A percentile compares a stretch with the other conserved stretches of the same genome.
Evolutionary conservation across 1,140 invertebrate genomes (phyloP).

Genomic region (Dendrolimus punctatus): DNA sequence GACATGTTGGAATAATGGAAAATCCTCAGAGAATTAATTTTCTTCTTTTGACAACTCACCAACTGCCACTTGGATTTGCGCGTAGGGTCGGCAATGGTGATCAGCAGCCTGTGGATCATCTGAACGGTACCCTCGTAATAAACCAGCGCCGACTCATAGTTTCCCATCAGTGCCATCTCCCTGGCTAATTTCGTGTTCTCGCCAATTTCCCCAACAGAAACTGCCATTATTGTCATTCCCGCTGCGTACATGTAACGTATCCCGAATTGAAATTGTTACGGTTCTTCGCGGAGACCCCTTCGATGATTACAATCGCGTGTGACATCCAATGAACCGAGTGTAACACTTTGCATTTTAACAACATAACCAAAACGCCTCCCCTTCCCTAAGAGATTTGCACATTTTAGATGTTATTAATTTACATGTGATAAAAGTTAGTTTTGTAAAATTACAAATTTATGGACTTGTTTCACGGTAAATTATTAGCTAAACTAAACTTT

Average conservation of each 20-base stretch:
- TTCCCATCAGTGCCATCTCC: conserved; percentile 95
- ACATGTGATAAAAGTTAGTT: conserved; percentile 31
- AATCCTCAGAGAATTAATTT: conserved; percentile 1
- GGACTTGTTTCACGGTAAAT: conserved; percentile 30
- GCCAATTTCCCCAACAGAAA: conserved; percentile 90
- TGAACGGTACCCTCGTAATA: conserved; percentile 96
- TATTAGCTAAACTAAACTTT: conserved; percentile 60
- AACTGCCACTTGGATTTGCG: conserved; percentile 92
- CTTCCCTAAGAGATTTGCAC: conserved; percentile 17
- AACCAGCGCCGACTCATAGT: conserved; percentile 95
- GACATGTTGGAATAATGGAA: conserved; percentile 1
- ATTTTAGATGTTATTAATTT: conserved; percentile 15
- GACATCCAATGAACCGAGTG: conserved; percentile 40
- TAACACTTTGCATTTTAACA: conserved; percentile 53
- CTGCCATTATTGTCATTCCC: conserved; percentile 84
- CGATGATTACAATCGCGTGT: conserved; percentile 37
- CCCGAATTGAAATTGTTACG: conserved; percentile 33
- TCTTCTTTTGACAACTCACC: conserved; percentile 67
- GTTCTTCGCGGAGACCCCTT: conserved; percentile 37
- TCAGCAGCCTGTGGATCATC: conserved; percentile 89
- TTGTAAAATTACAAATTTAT: conserved; percentile 44
- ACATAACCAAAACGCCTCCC: conserved; percentile 20
- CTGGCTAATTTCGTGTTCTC: conserved; percentile 94
- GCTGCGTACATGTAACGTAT: conserved; percentile 66
- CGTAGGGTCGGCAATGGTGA: conserved; percentile 84